Evolutionary conservation across 2,888 invertebrate species (phyloP).

Genomic region (Eupithecia tripunctaria): DNA sequence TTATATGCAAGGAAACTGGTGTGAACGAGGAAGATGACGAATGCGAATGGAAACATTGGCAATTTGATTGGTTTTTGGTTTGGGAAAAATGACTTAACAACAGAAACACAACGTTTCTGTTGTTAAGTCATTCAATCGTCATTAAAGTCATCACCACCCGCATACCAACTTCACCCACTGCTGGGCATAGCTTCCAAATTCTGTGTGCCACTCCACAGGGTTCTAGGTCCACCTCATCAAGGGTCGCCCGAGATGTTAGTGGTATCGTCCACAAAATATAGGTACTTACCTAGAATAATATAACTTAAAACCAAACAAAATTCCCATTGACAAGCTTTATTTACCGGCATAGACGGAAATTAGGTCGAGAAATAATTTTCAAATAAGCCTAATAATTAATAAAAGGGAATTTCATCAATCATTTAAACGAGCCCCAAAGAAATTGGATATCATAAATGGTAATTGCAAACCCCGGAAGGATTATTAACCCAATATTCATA

Average conservation of each 20-base stretch:
- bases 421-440: constrained; percentile 29
- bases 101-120: too few species aligned
- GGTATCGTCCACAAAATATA: too few species aligned
- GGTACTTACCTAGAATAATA: background rate
- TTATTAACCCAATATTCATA: constrained; percentile 33
- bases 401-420: constrained; percentile 31
- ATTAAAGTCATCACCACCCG: background rate
- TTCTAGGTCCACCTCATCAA: background rate
- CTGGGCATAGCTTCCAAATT: too few species aligned
- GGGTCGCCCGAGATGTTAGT: too few species aligned
- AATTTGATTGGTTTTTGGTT: background rate
- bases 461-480: constrained; percentile 30
- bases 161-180: background rate
- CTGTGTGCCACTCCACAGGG: background rate
- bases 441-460: constrained; percentile 34
- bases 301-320: background rate
- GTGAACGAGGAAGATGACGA: constrained; percentile 33
- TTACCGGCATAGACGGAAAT: background rate
- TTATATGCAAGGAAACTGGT: constrained; percentile 33
- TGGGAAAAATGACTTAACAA: background rate
- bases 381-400: background rate
- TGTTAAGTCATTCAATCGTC: too few species aligned
- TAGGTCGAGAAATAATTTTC: background rate
- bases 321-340: background rate
- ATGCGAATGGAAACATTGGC: constrained; percentile 13